Percentiles rank a stretch among this genome's conserved stretches.
These are phyloP conservation scores for Drosophila kanekoi DNA, from an alignment of 2,888 invertebrate genomes.

Conservation along the genomic window DNA sequence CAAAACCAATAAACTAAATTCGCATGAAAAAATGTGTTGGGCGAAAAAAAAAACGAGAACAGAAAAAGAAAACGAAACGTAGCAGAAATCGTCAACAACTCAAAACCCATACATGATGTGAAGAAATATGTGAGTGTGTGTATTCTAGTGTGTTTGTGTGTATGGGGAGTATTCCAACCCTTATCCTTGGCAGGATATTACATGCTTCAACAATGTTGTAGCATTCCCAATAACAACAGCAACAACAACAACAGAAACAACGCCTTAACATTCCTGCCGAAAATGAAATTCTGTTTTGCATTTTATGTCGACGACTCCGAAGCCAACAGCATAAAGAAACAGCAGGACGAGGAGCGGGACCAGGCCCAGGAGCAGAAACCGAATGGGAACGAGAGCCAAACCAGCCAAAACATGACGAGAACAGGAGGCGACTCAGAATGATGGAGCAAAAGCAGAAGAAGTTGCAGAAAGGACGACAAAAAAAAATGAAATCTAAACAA, in stretches of 20 bases:
- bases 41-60: conserved; percentile 24
- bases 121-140: conserved; percentile 26
- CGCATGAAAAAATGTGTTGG: conserved; percentile 64
- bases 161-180: conserved; percentile 71
- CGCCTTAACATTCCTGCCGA: conserved; percentile 74
- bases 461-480: conserved; percentile 53
- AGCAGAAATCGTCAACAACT: conserved; percentile 80
- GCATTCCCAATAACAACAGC: conserved; percentile 78
- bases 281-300: conserved; percentile 81
- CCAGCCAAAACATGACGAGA: conserved; percentile 60
- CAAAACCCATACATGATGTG: conserved; percentile 46
- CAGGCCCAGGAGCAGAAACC: conserved; percentile 21
- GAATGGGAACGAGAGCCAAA: conserved; percentile 33
- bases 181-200: conserved; percentile 78
- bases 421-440: conserved; percentile 45
- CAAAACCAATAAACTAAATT: conserved; percentile 80
- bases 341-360: conserved; percentile 27
- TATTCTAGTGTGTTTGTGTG: conserved; percentile 41
- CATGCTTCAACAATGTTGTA: conserved; percentile 82
- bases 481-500: conserved; percentile 79
- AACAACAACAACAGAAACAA: conserved; percentile 40
- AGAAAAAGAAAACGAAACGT: conserved; percentile 64
- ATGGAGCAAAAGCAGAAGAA: conserved; percentile 40
- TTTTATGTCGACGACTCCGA: conserved; percentile 78
- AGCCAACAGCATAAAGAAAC: conserved; percentile 64